Percentiles rank a stretch among this genome's conserved stretches.
Evolutionary conservation across 2,888 invertebrate species (phyloP).

Genomic region (Epinotia nisella): DNA sequence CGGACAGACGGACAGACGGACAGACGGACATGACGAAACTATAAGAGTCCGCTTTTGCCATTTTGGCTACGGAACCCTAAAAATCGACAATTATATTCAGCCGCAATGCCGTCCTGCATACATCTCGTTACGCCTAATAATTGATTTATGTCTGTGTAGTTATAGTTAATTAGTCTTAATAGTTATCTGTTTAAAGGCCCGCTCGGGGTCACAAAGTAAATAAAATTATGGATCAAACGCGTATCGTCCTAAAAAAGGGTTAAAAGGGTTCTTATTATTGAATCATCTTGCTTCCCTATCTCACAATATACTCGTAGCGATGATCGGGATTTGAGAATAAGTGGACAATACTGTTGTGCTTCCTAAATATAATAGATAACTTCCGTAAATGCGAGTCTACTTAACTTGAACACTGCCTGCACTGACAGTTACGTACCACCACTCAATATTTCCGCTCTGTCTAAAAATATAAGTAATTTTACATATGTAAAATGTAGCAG

Average conservation of each 20-base stretch:
- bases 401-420: no score
- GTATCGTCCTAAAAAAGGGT: slow-evolving; percentile 37
- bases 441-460: no score
- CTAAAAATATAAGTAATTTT: no score
- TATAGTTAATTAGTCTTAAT: slow-evolving; percentile 11
- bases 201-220: slow-evolving; percentile 32
- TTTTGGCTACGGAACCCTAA: no score
- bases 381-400: not conserved
- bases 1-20: no score
- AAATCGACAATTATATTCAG: not conserved
- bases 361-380: not conserved
- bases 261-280: slow-evolving; percentile 43
- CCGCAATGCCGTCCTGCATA: not conserved
- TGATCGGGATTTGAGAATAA: slow-evolving; percentile 19
- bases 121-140: slow-evolving; percentile 21
- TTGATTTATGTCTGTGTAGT: slow-evolving; percentile 20
- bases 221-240: slow-evolving; percentile 43
- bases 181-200: slow-evolving; percentile 18
- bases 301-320: slow-evolving; percentile 17
- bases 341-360: not conserved
- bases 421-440: not conserved
- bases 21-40: no score
- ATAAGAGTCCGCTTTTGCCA: no score
- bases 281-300: slow-evolving; percentile 36
- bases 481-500: no score